Percentiles rank a stretch among this genome's conserved stretches.
Evolutionary conservation across 23 tunicate genomes (phyloP).

Genomic region (Pegea sp.): DNA sequence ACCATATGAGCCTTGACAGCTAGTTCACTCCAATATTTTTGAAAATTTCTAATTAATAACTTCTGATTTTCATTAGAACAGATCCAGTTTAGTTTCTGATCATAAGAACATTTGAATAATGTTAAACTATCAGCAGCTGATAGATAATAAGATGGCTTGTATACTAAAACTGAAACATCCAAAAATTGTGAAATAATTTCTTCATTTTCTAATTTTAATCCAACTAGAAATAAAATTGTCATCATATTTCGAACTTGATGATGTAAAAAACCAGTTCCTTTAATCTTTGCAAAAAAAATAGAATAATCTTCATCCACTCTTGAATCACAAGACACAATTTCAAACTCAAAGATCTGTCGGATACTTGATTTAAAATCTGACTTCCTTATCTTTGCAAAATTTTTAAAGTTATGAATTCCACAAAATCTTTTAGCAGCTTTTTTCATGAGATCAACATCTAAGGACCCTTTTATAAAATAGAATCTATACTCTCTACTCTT

Average conservation of each 20-base stretch:
- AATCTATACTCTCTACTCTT: constrained; percentile 45
- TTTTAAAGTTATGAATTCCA: constrained; percentile 63
- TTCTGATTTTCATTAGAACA: not conserved
- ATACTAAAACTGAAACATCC: constrained; percentile 25
- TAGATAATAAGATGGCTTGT: constrained; percentile 34
- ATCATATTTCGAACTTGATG: constrained; percentile 90
- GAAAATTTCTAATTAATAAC: constrained; percentile 9
- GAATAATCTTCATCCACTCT: constrained; percentile 14
- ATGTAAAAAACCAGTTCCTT: constrained; percentile 65
- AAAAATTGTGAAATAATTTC: constrained; percentile 21
- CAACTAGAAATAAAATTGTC: constrained; percentile 46
- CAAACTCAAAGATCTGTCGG: constrained; percentile 21
- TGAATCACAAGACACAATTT: not conserved
- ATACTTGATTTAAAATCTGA: constrained; percentile 11
- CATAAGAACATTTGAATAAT: constrained; percentile 12
- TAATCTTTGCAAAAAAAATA: constrained; percentile 40
- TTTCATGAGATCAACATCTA: constrained; percentile 31
- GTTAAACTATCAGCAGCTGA: constrained; percentile 28
- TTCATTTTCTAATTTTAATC: constrained; percentile 21
- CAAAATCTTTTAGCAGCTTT: constrained; percentile 29
- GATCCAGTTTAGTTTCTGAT: constrained; percentile 20
- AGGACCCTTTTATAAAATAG: constrained; percentile 42
- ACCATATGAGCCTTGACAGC: constrained; percentile 16
- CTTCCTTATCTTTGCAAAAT: constrained; percentile 66
- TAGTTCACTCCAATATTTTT: constrained; percentile 12